Base-by-base conservation (phyloP, 1,140 invertebrate genomes). In the Drosophila bifasciata region DNA sequence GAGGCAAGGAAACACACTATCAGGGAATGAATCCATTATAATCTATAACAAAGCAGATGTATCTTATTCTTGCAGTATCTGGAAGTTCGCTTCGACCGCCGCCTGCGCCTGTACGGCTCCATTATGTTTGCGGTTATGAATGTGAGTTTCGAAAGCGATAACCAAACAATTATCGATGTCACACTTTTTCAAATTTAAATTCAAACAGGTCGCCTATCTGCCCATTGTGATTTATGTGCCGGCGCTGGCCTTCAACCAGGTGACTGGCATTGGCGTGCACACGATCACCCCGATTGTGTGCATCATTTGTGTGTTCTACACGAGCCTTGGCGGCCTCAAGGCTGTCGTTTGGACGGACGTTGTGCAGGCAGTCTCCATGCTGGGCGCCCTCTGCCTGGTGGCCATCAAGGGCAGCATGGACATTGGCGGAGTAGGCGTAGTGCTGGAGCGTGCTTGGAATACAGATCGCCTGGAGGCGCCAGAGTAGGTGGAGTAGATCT, bases 271-370 rank as follows among this genome's bases (percentile, higher is more conserved):
- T 2, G 93, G 94, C 46, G 91, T 96, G 15, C 95, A 95, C 86
- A 91, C 95, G 39, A 94, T 96, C 36, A 95, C 96, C 13, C 93
- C 94, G 8, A 92, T 95, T 17, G 95, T 96, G n/a, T 96, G 95
- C 72, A 89, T 94, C 16, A 94, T 97, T 28, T 97, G 96, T 91
- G 96, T 96, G 16, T 96, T 97, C 85, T 97, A 97, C 81, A 97
- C 96, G 1, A 94, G 95, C 48, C 85, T 97, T 92, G 96, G 96
- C 57, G 96, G 96, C 0, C 92, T 97, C 55, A 97, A 97, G 92
- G 96, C 96, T 0, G 97, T 97, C 0, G 95, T 97, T 16, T 97
- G 96, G 96, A 97, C 97, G 1, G 97, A 98, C 92, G 95, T 96
- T 0, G 94, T 98, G 59, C 97, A 97, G 92, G 95, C 95, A 1